Evolutionary conservation across 2,888 invertebrate genomes (phyloP).

Genomic region (Euzetes globulus): DNA sequence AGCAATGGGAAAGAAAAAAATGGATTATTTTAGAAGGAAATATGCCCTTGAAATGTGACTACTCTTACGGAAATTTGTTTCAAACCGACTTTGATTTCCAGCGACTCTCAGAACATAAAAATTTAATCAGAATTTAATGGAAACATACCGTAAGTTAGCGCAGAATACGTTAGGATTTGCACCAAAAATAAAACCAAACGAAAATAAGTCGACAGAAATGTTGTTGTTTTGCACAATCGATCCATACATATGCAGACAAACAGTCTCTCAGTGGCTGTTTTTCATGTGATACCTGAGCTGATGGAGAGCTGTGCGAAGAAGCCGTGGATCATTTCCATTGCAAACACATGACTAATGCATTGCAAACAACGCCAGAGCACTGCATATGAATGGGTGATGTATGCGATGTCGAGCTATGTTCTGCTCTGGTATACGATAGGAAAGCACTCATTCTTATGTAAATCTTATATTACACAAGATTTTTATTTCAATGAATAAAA

Average conservation of each 20-base stretch:
- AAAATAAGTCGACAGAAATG: background rate
- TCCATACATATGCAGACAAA: constrained; percentile 11
- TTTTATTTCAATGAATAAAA: background rate
- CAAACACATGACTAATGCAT: constrained; percentile 4
- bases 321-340: background rate
- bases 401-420: background rate
- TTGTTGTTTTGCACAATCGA: constrained; percentile 10
- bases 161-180: background rate
- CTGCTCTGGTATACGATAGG: background rate
- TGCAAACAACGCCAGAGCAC: background rate
- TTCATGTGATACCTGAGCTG: constrained; percentile 9
- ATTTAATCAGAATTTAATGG: background rate
- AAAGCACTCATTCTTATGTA: background rate
- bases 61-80: too few species aligned
- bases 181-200: background rate
- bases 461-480: background rate
- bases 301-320: background rate
- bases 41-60: too few species aligned
- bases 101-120: too few species aligned
- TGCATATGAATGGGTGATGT: background rate
- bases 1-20: too few species aligned
- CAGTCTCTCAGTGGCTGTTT: background rate
- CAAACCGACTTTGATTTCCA: too few species aligned
- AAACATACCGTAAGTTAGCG: constrained; percentile 2
- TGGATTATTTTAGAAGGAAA: too few species aligned